Base-by-base conservation (phyloP, 2,888 invertebrate species). In the Oligia latruncula region DNA sequence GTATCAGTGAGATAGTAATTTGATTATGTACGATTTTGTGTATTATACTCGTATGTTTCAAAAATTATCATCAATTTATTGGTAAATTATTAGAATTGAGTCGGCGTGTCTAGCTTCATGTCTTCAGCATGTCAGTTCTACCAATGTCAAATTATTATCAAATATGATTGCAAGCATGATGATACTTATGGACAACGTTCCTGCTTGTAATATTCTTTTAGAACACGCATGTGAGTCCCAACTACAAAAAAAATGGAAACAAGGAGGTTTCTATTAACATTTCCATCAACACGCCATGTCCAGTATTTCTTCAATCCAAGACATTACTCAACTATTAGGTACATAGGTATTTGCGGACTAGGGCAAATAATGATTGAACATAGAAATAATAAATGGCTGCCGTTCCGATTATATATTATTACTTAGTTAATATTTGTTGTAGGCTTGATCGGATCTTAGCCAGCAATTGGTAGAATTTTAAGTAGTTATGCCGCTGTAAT, bases 321-420 rank as follows among this genome's bases (percentile, higher is more conserved):
- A 71, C 52, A 40, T 78, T 86, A 68, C 68, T 75, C 65, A 78
- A 82, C 72, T 71, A 75, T 58, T 71, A 70, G 71, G 23, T 64
- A 71, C 77, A 83, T 86, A 64, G n/a, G 40, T 66, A 80, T 87
- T 87, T 85, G 80, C 80, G 43, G 76, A 78, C 79, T 64, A 55
- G 64, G 46, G 65, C 70, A 80, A 87, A 77, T 82, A 85, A 52
- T 77, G 46, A 77, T 85, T 85, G 80, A 77, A 74, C 58, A 74
- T 52, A 78, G 75, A 74, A 88, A 80, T 80, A 77, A 80, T 85
- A 85, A 80, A 79, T 71, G 62, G 52, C 73, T 77, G 58, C 43
- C 29, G 66, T 60, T 68, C 49, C 72, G 62, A 85, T 87, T 80
- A 80, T 80, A 80, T 71, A 74, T 46, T 52, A 78, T 81, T 76